Evolutionary conservation across 2,113 vertebrate species (phyloP).

Genomic region (Piprites chloris): DNA sequence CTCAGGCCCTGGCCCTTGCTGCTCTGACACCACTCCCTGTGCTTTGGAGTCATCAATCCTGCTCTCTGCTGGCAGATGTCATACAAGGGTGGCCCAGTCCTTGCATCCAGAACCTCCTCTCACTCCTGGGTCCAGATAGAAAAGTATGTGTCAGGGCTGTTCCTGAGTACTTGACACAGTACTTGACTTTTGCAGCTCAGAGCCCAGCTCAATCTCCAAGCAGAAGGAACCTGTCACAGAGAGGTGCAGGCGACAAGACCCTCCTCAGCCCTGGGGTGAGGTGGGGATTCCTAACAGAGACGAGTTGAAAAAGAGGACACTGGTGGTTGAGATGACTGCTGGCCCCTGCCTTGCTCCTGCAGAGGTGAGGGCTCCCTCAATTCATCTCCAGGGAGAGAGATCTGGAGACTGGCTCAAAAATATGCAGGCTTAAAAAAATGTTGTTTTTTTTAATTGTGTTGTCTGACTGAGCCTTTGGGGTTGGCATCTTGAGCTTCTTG

Average conservation of each 20-base stretch:
- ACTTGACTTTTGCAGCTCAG: background rate
- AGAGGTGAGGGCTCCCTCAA: background rate
- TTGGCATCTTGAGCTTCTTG: background rate
- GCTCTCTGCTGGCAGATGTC: background rate
- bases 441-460: fast-evolving
- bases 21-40: background rate
- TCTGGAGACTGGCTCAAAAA: background rate
- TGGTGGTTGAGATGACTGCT: background rate
- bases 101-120: background rate
- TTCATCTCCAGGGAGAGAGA: background rate
- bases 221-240: background rate
- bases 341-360: background rate
- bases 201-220: background rate
- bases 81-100: background rate
- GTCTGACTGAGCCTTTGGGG: background rate
- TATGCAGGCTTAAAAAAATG: background rate
- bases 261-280: background rate
- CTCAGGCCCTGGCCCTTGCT: background rate
- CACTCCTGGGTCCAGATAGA: background rate
- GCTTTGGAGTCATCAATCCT: background rate
- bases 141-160: background rate
- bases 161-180: fast-evolving
- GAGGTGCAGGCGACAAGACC: background rate
- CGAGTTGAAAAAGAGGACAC: fast-evolving
- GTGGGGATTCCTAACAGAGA: background rate